phyloP scores from a whole-genome alignment of 2,113 vertebrate genomes.

The Lepisosteus osseus region DNA sequence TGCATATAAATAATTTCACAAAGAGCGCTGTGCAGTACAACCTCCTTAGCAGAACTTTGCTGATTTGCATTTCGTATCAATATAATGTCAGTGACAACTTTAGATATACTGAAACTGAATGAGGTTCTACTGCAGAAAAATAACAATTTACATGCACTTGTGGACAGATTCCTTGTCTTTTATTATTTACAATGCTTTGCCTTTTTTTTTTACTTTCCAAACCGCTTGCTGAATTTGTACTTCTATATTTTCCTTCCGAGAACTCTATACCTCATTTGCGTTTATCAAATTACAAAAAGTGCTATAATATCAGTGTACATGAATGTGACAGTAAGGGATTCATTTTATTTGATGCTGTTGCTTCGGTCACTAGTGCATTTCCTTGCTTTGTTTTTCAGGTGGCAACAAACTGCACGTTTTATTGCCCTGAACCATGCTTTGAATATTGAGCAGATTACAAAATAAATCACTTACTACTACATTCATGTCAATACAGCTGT shows the following conservation, averaged over 20 bases:
- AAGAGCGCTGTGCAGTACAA: constrained; percentile 30
- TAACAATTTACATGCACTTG: constrained; percentile 17
- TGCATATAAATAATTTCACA: constrained; percentile 54
- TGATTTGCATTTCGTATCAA: no score
- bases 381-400: constrained; percentile 20
- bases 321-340: constrained; percentile 66
- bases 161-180: constrained; percentile 1
- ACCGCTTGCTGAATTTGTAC: constrained; percentile 11
- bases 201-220: not conserved
- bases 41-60: not conserved
- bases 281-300: constrained; percentile 53
- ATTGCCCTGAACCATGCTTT: constrained; percentile 48
- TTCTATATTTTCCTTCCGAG: constrained; percentile 34
- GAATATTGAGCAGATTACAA: constrained; percentile 48
- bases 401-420: constrained; percentile 71
- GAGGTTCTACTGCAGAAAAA: constrained; percentile 8
- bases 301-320: constrained; percentile 60
- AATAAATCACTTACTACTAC: constrained; percentile 70
- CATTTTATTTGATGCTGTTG: no score
- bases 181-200: constrained; percentile 11
- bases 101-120: not conserved
- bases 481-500: constrained; percentile 56
- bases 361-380: not conserved
- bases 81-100: constrained; percentile 40
- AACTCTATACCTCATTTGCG: constrained; percentile 41